phyloP scores from a whole-genome alignment of 2,888 invertebrate genomes.

The Phytoseiulus persimilis region DNA sequence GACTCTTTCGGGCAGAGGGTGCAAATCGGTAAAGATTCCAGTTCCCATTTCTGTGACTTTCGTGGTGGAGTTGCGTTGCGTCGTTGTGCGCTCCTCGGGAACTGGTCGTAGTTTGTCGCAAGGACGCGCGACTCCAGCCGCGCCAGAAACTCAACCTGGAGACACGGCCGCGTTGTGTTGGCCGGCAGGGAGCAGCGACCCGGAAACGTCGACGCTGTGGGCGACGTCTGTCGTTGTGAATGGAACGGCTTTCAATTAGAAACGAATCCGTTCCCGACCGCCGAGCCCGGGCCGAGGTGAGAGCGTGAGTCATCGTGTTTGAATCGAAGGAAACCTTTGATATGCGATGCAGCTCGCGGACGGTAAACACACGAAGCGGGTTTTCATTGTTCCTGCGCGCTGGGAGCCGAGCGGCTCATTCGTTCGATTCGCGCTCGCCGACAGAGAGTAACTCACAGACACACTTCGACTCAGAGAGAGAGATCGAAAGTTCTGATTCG shows the following conservation, averaged over 20 bases:
- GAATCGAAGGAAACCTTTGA: neutral
- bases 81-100: too few species aligned
- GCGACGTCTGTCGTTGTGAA: neutral
- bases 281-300: neutral
- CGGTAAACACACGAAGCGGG: neutral
- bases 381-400: neutral
- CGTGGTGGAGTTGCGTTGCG: too few species aligned
- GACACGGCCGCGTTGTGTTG: neutral
- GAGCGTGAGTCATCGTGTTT: neutral
- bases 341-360: neutral
- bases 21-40: too few species aligned
- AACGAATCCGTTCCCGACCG: neutral
- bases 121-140: neutral
- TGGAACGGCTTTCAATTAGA: neutral
- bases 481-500: neutral
- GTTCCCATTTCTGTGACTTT: too few species aligned
- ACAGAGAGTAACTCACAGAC: neutral
- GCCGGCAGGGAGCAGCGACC: neutral
- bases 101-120: too few species aligned
- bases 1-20: too few species aligned
- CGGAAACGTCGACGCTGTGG: neutral
- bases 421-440: neutral
- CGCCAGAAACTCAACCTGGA: neutral
- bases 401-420: neutral
- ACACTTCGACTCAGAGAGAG: neutral